Percentiles rank a stretch among this genome's conserved stretches.
These are phyloP conservation scores for Coptotermes formosanus DNA, from an alignment of 1,140 invertebrate species.

Conservation along the genomic window DNA sequence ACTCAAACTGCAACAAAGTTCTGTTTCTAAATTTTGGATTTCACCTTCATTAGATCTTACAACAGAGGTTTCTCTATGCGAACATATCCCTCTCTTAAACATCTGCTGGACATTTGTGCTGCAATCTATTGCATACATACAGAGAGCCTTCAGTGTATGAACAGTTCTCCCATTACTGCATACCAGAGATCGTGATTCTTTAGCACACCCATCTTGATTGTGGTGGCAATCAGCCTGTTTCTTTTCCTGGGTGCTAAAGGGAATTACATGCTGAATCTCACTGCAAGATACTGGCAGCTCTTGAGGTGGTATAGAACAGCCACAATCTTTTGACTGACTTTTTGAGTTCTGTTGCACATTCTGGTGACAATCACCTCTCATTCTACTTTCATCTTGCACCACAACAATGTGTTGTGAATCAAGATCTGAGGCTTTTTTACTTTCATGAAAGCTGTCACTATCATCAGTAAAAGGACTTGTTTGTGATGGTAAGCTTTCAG, in stretches of 20 bases:
- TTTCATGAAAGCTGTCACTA: background rate
- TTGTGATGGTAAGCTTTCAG: background rate
- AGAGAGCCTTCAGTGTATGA: background rate
- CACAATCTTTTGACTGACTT: background rate
- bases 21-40: background rate
- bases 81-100: no score
- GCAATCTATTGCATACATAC: background rate
- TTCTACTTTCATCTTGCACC: background rate
- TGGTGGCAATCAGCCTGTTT: background rate
- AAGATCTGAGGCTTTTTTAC: background rate
- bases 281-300: background rate
- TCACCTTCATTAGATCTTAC: background rate
- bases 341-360: background rate
- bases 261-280: background rate
- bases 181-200: background rate
- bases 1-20: background rate
- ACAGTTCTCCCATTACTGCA: background rate
- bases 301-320: background rate
- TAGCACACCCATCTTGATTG: background rate
- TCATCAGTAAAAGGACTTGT: background rate
- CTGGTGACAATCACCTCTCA: background rate
- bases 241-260: background rate
- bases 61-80: background rate
- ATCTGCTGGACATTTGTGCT: background rate
- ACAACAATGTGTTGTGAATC: background rate